These are phyloP conservation scores for Hippocampus guttulatus DNA, from an alignment of 2,113 vertebrate genomes.

Conservation along the genomic window DNA sequence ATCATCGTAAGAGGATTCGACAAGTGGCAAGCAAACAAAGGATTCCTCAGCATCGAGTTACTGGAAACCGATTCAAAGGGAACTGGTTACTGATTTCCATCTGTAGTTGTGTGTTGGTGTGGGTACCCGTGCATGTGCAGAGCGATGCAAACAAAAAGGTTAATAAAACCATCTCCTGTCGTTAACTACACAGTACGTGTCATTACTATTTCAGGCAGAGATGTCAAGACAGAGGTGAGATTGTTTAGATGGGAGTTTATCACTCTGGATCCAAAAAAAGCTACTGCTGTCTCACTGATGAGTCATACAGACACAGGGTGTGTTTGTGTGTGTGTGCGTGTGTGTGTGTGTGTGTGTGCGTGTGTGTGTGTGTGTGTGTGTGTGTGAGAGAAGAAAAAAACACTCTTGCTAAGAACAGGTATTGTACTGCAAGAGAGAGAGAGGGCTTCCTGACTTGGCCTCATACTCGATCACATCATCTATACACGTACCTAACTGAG, in stretches of 20 bases:
- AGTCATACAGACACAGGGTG: conserved; percentile 24
- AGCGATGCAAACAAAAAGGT: conserved; percentile 8
- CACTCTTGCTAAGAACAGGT: conserved; percentile 2
- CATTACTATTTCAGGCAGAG: conserved; percentile 19
- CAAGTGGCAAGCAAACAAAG: background rate
- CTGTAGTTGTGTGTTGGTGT: background rate
- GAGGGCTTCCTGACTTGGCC: too few relatives aligned
- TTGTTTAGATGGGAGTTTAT: conserved; percentile 24
- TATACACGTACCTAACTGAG: too few relatives aligned
- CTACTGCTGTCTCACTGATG: conserved; percentile 24
- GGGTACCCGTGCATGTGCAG: background rate
- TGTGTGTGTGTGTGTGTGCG: background rate
- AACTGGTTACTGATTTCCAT: background rate
- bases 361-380: background rate
- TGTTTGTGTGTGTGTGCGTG: background rate
- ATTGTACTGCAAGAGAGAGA: background rate
- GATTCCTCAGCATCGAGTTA: background rate
- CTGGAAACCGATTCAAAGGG: background rate
- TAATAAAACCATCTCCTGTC: background rate
- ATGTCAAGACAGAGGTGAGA: conserved; percentile 28
- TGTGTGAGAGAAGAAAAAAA: conserved; percentile 1
- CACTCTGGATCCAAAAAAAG: conserved; percentile 25
- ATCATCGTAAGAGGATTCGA: background rate
- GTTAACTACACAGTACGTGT: conserved; percentile 17
- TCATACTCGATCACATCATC: too few relatives aligned